A percentile compares a stretch with the other conserved stretches of the same genome.
Evolutionary conservation across 2,888 invertebrate genomes (phyloP).

Genomic region (Polyploca ridens): DNA sequence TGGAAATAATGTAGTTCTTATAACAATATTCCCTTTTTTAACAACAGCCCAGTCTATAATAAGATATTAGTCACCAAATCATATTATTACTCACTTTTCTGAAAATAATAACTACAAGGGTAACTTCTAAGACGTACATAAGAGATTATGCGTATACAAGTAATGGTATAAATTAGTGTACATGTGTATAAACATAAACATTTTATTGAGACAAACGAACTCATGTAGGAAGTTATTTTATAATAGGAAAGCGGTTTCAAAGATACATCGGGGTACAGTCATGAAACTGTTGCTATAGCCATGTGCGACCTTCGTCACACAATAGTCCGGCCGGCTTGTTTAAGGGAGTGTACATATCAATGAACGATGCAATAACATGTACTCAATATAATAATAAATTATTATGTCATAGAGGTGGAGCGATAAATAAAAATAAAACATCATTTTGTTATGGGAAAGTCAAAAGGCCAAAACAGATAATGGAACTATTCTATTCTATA

Average conservation of each 20-base stretch:
- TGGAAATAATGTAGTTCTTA: neutral
- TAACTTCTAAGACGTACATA: neutral
- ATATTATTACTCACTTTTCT: neutral
- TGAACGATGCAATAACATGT: slow-evolving; percentile 28
- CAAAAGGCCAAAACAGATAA: neutral
- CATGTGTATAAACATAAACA: neutral
- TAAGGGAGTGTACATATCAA: slow-evolving; percentile 60
- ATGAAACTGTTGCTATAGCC: slow-evolving; percentile 48
- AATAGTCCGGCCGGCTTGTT: slow-evolving; percentile 64
- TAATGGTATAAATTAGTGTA: neutral
- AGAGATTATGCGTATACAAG: neutral
- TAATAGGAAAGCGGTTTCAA: slow-evolving; percentile 21
- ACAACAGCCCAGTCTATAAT: neutral
- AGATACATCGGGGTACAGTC: slow-evolving; percentile 31
- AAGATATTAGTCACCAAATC: neutral
- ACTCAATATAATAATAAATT: slow-evolving; percentile 17
- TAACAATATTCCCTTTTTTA: neutral
- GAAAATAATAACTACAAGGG: neutral
- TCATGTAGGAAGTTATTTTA: slow-evolving; percentile 10
- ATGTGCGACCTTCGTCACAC: slow-evolving; percentile 72
- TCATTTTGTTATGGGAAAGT: neutral
- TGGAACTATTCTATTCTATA: neutral
- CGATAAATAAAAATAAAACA: neutral
- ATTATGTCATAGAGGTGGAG: slow-evolving; percentile 11
- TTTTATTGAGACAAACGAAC: slow-evolving; percentile 10